These are phyloP conservation scores for Holacanthus passer DNA, from an alignment of 2,113 vertebrate species.

Conservation along the genomic window DNA sequence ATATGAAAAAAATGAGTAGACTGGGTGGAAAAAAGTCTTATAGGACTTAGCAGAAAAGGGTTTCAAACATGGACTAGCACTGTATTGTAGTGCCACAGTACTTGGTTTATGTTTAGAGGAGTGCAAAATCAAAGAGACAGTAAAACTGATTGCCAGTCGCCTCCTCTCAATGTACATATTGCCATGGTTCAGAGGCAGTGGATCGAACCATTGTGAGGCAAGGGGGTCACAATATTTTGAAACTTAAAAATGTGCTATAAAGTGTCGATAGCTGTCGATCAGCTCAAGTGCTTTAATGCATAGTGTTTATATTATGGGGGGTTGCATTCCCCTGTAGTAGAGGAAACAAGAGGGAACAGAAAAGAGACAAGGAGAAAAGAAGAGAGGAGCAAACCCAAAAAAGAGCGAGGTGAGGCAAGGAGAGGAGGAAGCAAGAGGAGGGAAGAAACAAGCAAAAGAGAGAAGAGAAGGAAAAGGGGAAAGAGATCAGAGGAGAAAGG, in stretches of 20 bases:
- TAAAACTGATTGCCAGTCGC: not conserved
- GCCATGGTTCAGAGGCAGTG: not conserved
- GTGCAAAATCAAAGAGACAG: not conserved
- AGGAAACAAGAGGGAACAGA: not conserved
- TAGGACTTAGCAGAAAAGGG: not conserved
- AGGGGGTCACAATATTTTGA: too few species aligned
- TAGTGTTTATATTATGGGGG: too few species aligned
- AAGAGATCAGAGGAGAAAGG: not conserved
- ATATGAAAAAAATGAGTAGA: not conserved
- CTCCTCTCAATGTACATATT: not conserved
- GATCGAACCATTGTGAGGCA: too few species aligned
- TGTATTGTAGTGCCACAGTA: not conserved
- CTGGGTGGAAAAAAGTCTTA: not conserved
- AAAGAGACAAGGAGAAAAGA: too few species aligned
- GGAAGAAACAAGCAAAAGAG: too few species aligned
- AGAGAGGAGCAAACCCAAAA: not conserved
- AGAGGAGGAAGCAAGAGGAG: not conserved
- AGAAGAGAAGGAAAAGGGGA: too few species aligned
- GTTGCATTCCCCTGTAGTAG: too few species aligned
- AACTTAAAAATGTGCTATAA: too few species aligned
- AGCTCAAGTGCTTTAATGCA: too few species aligned
- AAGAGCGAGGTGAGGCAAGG: not conserved
- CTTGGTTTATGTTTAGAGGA: not conserved
- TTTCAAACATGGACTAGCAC: not conserved
- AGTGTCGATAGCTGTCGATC: too few species aligned